phyloP scores from a whole-genome alignment of 2,797 vertebrate species.

The Pitangus sulphuratus region DNA sequence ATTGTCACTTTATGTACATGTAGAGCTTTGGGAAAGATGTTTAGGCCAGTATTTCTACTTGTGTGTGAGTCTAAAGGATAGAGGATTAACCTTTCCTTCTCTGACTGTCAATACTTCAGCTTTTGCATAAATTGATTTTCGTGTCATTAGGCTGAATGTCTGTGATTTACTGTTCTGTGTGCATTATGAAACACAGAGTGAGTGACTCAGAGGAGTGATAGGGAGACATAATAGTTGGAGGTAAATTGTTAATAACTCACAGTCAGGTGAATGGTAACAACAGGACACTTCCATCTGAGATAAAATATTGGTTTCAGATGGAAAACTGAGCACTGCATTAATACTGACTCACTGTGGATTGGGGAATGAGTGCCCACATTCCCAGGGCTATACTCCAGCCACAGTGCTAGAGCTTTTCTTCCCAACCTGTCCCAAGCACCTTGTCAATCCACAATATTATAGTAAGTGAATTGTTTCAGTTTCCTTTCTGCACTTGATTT shows the following conservation, averaged over 20 bases:
- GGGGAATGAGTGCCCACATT: neutral
- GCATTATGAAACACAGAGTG: neutral
- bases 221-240: neutral
- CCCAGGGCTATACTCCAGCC: neutral
- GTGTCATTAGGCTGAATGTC: neutral
- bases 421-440: neutral
- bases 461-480: neutral
- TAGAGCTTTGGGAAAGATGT: neutral
- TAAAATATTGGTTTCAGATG: neutral
- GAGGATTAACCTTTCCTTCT: neutral
- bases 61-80: neutral
- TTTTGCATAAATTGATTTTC: neutral
- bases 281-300: neutral
- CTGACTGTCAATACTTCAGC: neutral
- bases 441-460: neutral
- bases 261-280: neutral
- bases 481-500: conserved; percentile 6
- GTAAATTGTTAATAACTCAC: neutral
- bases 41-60: neutral
- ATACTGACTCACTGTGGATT: neutral
- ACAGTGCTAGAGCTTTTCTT: neutral
- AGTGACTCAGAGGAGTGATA: neutral
- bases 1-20: neutral
- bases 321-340: neutral
- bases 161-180: neutral